phyloP scores from a whole-genome alignment of 2,113 vertebrate species.

The Paralichthys olivaceus region DNA sequence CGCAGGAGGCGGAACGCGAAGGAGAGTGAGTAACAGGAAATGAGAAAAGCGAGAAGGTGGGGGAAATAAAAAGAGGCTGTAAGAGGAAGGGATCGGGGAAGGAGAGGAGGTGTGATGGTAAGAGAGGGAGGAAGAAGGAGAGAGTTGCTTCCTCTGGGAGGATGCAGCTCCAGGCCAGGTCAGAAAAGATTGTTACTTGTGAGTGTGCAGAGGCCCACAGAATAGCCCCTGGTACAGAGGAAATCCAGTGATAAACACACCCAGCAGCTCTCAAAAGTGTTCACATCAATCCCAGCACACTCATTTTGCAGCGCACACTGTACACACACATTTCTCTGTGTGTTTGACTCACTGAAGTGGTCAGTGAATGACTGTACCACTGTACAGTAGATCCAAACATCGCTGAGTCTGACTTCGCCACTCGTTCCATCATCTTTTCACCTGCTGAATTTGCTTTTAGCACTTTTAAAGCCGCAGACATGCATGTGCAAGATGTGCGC shows the following conservation, averaged over 20 bases:
- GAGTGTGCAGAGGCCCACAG: slow-evolving; percentile 66
- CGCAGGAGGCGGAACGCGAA: slow-evolving; percentile 10
- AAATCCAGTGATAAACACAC: slow-evolving; percentile 75
- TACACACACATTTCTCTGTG: slow-evolving; percentile 27
- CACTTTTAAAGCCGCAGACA: slow-evolving; percentile 45
- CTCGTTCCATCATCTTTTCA: slow-evolving; percentile 33
- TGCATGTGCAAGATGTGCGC: slow-evolving; percentile 15
- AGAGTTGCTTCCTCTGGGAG: slow-evolving; percentile 70
- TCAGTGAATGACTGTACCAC: slow-evolving; percentile 21
- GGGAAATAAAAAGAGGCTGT: slow-evolving; percentile 25
- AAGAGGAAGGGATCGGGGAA: slow-evolving; percentile 10
- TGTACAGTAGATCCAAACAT: slow-evolving; percentile 38
- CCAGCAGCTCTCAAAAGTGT: slow-evolving; percentile 67
- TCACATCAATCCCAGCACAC: slow-evolving; percentile 54
- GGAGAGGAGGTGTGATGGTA: slow-evolving; percentile 25
- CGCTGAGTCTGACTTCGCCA: slow-evolving; percentile 36
- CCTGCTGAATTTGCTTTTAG: slow-evolving; percentile 60
- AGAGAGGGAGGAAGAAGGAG: slow-evolving; percentile 38
- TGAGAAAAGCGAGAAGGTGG: slow-evolving; percentile 35
- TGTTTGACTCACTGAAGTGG: slow-evolving; percentile 48
- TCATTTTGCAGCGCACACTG: slow-evolving; percentile 10
- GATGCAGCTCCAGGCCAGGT: slow-evolving; percentile 63
- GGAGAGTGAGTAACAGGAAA: slow-evolving; percentile 47
- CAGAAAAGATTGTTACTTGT: slow-evolving; percentile 77
- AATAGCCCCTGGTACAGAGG: slow-evolving; percentile 62